Base-by-base conservation (phyloP, 2,797 vertebrate genomes). In the Danio choprae region DNA sequence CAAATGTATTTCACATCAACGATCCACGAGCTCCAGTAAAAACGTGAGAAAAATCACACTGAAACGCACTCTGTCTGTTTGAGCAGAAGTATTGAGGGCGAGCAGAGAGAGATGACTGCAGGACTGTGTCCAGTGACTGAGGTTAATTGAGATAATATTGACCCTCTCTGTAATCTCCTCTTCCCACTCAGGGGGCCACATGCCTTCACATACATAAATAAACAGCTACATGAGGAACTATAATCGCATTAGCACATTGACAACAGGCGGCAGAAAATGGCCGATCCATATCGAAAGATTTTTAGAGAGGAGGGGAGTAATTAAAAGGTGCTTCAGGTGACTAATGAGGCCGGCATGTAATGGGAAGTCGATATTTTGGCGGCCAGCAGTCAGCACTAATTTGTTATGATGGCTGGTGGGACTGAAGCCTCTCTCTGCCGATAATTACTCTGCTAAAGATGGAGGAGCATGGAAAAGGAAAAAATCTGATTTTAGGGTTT, bases 321-420 rank as follows among this genome's bases (percentile, higher is more conserved):
- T 97, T 97, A 97, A 96, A 97, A 97, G 95, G 95, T 94, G 95
- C 95, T 96, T 96, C 94, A 92, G 95, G 93, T 95, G 96, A 97
- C 94, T 96, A 96, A 97, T 95, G 96, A 95, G 91, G 77, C 89
- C 86, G 81, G 89, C 89, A 93, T 92, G 91, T 92, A 94, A 89
- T 89, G 91, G 92, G 92, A 93, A 94, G 96, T 97, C 96, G 85
- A 97, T 97, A 95, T 90, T 89, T 91, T 93, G 93, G 89, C 83
- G 88, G 91, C 91, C 91, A 88, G 89, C 92, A 93, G 94, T 95
- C 94, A 92, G 93, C 93, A 95, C 86, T 94, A 91, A 97, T 96
- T 95, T 96, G 96, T 96, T 95, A 94, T 91, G 59, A 93, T 87
- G 92, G 93, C 89, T 93, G 92, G 75, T 91, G 88, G 80, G 84